Conservation (phyloP, 2,888 invertebrate species). For the Drosophila basisetae region DNA sequence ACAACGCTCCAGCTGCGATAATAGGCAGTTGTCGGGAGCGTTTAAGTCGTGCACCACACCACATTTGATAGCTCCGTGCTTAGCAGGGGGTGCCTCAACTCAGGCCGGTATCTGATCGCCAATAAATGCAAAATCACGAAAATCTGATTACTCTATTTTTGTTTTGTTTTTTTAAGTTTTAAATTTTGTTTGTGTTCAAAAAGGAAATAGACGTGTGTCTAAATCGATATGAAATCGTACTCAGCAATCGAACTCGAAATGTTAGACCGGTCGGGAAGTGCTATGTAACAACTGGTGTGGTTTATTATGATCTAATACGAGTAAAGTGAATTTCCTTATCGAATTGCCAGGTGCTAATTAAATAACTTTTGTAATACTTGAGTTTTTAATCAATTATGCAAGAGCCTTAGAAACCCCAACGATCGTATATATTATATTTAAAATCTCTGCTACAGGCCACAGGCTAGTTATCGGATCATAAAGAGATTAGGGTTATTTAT, state of each 20-base stretch:
- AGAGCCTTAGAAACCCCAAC: background rate
- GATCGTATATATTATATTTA: conserved; percentile 9
- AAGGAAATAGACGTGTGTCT: background rate
- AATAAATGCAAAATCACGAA: conserved; percentile 19
- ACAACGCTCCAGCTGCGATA: background rate
- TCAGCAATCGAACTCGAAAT: background rate
- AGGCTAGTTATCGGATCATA: conserved; percentile 33
- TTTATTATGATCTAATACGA: background rate
- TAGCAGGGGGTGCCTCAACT: conserved; percentile 1
- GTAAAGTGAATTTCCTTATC: background rate
- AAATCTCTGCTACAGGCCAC: conserved; percentile 32
- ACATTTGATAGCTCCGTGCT: background rate
- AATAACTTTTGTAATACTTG: background rate
- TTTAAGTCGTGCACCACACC: conserved; percentile 23
- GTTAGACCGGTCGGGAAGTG: background rate
- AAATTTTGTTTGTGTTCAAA: background rate
- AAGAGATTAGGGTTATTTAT: conserved; percentile 21
- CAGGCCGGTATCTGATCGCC: conserved; percentile 4
- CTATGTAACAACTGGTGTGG: background rate
- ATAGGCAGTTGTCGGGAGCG: conserved; percentile 29
- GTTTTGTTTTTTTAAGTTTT: background rate
- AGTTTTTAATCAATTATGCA: background rate
- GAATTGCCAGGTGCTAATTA: background rate
- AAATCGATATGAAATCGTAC: background rate
- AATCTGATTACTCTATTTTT: background rate